Evolutionary conservation across 1,140 invertebrate species (phyloP), one percentile per base, ranked within the genome.

Genomic region (Procambarus virginalis): DNA sequence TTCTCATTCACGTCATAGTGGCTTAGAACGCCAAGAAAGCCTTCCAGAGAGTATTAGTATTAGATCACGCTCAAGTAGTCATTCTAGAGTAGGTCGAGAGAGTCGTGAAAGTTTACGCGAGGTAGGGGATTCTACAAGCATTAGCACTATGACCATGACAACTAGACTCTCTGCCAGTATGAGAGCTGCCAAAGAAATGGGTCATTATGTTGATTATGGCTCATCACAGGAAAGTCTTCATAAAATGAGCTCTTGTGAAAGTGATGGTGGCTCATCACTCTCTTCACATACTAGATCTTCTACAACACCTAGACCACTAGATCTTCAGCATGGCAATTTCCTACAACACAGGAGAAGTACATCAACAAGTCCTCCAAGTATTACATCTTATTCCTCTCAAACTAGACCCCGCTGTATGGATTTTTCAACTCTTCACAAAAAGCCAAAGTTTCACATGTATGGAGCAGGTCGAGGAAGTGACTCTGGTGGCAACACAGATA

Each of bases 221-320:
- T 91, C 89, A 70, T 92, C 91, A 20, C 91, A 92, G 51, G 91
- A 92, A 51, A 90, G 88, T 73, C 83, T 92, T 20, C 91, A 92
- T 51, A 92, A 92, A 48, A 92, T 92, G 91, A 92, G 91, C 64
- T 92, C 91, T 17, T 92, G 91, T 79, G 91, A 92, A 78, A 92
- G 91, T 79, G 91, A 92, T 86, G 91, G 84, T 77, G 91, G 91
- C 10, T 92, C 91, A n/a, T 92, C 91, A 34, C 82, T 92, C 45
- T 92, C 91, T 55, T 92, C 91, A 3, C 91, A 92, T 51, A 92
- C 91, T 22, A 77, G 91, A 48, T 92, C 91, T 46, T 92, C 91
- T 17, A 92, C 91, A 49, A 92, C 91, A 3, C 91, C 91, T 55
- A 68, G 91, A 73, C 91, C 91, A 55, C 55, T 91, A 22, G 91